Evolutionary conservation across 2,113 vertebrate species (phyloP).

Genomic region (Ptilorrhoa leucosticta): DNA sequence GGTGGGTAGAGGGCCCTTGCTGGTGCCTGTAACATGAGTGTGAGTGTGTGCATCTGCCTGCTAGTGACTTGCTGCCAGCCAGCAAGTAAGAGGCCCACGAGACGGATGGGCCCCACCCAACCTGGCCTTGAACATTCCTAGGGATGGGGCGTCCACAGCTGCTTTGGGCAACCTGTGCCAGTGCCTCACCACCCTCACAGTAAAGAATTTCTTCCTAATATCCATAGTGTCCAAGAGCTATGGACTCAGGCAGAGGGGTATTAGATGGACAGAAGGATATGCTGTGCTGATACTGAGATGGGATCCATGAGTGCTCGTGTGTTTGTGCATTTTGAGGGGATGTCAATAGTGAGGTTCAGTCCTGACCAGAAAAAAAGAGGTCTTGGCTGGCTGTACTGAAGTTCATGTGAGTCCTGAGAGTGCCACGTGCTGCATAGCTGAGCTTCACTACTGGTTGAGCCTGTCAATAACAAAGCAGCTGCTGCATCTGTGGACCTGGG

Average conservation of each 20-base stretch:
- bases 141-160: background rate
- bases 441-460: background rate
- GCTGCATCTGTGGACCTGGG: rapidly evolving
- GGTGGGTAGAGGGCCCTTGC: background rate
- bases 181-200: background rate
- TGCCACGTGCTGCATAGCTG: background rate
- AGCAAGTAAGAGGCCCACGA: background rate
- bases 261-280: background rate
- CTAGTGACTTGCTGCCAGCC: background rate
- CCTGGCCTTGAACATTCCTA: background rate
- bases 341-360: background rate
- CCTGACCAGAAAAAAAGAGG: background rate
- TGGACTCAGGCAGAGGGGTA: background rate
- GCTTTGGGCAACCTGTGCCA: background rate
- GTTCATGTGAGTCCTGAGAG: background rate
- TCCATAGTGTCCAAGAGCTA: background rate
- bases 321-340: rapidly evolving
- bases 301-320: too few relatives aligned
- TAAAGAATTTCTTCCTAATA: background rate
- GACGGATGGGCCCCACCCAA: background rate
- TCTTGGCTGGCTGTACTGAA: background rate
- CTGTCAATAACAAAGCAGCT: background rate
- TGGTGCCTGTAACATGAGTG: background rate
- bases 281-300: background rate
- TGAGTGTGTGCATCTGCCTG: background rate